Percentiles rank a stretch among this genome's conserved stretches.
These are phyloP conservation scores for Microcebus murinus DNA, from an alignment of 2,113 vertebrate genomes.

Conservation along the genomic window DNA sequence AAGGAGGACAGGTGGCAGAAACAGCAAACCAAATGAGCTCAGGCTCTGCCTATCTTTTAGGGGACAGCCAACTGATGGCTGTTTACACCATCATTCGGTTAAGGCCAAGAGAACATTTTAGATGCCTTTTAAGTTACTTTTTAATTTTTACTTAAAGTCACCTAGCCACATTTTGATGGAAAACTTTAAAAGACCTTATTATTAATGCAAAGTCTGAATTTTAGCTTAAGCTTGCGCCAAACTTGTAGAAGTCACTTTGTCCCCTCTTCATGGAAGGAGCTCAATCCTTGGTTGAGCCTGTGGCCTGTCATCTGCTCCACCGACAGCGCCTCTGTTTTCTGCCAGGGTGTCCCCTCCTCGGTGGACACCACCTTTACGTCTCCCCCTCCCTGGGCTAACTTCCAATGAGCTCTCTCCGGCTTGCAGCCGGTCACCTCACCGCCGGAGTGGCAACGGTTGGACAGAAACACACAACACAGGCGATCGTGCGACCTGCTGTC, in stretches of 20 bases:
- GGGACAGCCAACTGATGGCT: not conserved
- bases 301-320: not conserved
- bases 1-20: not conserved
- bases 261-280: not conserved
- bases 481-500: not conserved
- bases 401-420: not conserved
- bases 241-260: not conserved
- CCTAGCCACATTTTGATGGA: not conserved
- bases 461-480: not conserved
- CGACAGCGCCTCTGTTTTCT: not conserved
- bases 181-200: not conserved
- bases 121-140: not conserved
- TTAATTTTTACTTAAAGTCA: slow-evolving; percentile 11
- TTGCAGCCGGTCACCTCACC: not conserved
- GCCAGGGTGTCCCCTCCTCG: not conserved
- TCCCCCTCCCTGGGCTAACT: not conserved
- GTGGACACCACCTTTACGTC: not conserved
- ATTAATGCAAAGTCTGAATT: not conserved
- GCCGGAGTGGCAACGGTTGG: not conserved
- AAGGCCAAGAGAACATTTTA: not conserved
- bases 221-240: not conserved
- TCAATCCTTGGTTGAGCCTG: not conserved
- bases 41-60: not conserved
- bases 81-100: not conserved
- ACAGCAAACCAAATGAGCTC: not conserved